These are phyloP conservation scores for Uria lomvia DNA, from an alignment of 2,113 vertebrate genomes.

Conservation along the genomic window DNA sequence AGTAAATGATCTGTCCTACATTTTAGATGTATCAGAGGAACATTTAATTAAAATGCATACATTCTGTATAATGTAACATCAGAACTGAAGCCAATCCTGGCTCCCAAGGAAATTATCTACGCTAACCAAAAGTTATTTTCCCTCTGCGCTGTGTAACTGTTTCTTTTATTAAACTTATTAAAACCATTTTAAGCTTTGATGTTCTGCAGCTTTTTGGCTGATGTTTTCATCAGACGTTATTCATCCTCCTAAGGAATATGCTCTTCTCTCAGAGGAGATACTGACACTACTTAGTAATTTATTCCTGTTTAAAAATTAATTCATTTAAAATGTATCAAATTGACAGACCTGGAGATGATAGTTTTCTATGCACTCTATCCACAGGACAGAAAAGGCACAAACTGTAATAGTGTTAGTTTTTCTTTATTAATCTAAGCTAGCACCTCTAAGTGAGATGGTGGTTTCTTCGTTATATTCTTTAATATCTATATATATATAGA, in stretches of 20 bases:
- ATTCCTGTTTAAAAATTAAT: neutral
- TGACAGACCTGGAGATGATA: neutral
- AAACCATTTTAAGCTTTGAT: conserved; percentile 29
- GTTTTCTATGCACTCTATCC: neutral
- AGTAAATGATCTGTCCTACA: conserved; percentile 16
- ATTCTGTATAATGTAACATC: conserved; percentile 11
- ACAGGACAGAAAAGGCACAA: neutral
- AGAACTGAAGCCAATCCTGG: neutral
- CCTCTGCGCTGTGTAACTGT: neutral
- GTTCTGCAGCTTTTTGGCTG: conserved; percentile 3
- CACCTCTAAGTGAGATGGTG: neutral
- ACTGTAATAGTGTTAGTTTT: neutral
- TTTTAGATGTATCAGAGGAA: neutral
- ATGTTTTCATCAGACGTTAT: neutral
- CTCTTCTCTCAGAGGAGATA: neutral
- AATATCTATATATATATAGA: neutral
- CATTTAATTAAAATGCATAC: conserved; percentile 17
- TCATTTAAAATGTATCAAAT: neutral
- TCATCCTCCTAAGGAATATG: neutral
- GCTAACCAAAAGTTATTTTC: neutral
- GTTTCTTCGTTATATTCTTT: neutral
- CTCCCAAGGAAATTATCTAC: conserved; percentile 5
- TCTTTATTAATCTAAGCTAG: neutral
- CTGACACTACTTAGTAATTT: neutral
- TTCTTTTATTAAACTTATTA: conserved; percentile 10